Percentiles rank a stretch among this genome's conserved stretches.
Evolutionary conservation across 2,113 vertebrate species (phyloP).

Genomic region (Menidia beryllina): DNA sequence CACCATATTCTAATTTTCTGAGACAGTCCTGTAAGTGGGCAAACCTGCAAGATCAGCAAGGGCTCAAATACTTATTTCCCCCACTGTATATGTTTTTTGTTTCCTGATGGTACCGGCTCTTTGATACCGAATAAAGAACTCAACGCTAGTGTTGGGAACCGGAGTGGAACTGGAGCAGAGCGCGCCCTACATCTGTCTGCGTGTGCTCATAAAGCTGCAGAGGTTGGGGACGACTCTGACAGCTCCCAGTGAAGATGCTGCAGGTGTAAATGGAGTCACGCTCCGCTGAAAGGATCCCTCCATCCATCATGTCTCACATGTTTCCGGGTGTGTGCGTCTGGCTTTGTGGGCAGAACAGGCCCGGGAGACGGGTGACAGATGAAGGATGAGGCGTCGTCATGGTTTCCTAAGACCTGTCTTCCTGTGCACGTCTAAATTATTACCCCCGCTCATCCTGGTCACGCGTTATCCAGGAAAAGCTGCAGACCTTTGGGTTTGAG

Average conservation of each 20-base stretch:
- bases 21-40: too few species aligned
- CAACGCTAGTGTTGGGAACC: conserved; percentile 9
- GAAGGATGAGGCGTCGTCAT: conserved; percentile 77
- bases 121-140: conserved; percentile 31
- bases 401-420: conserved; percentile 74
- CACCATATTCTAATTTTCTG: too few species aligned
- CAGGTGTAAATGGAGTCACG: conserved; percentile 76
- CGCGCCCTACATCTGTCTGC: conserved; percentile 56
- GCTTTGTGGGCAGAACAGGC: conserved; percentile 59
- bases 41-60: too few species aligned
- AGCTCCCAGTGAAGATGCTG: conserved; percentile 43
- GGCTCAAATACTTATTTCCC: too few species aligned
- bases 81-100: conserved; percentile 25
- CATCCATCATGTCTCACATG: conserved; percentile 76
- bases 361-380: conserved; percentile 74
- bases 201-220: conserved; percentile 42
- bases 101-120: conserved; percentile 19
- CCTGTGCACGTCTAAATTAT: conserved; percentile 76
- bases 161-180: conserved; percentile 26
- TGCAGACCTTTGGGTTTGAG: conserved; percentile 37
- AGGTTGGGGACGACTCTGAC: conserved; percentile 46
- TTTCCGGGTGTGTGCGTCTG: conserved; percentile 52
- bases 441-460: conserved; percentile 49
- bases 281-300: conserved; percentile 64
- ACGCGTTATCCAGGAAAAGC: conserved; percentile 37